A percentile compares a stretch with the other conserved stretches of the same genome.
These are phyloP conservation scores for Corella eumyota DNA, from an alignment of 23 tunicate genomes.

Conservation along the genomic window DNA sequence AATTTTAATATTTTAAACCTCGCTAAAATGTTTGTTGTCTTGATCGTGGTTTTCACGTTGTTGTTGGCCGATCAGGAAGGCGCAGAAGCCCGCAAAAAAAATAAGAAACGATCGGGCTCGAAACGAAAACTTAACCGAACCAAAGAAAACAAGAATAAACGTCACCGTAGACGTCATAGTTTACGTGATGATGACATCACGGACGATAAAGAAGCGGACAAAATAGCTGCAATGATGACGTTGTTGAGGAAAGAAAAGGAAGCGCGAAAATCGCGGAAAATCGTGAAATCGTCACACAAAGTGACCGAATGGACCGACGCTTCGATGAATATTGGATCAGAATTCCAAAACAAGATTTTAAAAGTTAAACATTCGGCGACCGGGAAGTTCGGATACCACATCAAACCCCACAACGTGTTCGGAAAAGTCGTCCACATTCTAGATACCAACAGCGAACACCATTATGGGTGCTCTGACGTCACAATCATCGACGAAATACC, in stretches of 20 bases:
- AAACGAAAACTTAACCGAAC: constrained; percentile 1
- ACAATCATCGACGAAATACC: constrained; percentile 35
- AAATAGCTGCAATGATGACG: neutral
- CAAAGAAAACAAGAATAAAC: neutral
- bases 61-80: constrained; percentile 15
- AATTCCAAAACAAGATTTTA: neutral
- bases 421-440: constrained; percentile 56
- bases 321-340: neutral
- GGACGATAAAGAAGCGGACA: neutral
- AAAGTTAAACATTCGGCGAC: neutral
- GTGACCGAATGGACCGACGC: constrained; percentile 20
- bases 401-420: constrained; percentile 6
- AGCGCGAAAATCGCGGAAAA: neutral
- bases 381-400: constrained; percentile 52
- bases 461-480: constrained; percentile 55
- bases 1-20: constrained; percentile 2
- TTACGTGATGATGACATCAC: neutral
- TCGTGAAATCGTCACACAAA: neutral
- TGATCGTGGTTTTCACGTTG: constrained; percentile 14
- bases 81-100: constrained; percentile 36
- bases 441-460: constrained; percentile 31
- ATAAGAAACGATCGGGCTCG: constrained; percentile 2
- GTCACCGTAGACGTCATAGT: neutral
- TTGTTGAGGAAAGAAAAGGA: neutral
- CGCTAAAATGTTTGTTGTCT: neutral